Conservation (phyloP, 2,888 invertebrate species). For the Prenolepis imparis region DNA sequence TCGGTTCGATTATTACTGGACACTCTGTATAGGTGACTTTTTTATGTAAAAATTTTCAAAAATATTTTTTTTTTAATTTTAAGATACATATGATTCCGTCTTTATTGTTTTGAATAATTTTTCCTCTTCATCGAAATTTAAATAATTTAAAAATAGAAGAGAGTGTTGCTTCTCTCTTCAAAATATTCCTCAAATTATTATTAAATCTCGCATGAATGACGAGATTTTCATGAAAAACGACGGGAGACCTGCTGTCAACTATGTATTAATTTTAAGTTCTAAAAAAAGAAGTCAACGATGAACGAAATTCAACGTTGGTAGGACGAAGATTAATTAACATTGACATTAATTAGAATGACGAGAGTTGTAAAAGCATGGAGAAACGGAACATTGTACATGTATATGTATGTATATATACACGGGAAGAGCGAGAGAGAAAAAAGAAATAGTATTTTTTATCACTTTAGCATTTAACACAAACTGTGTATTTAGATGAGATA, state of each 20-base stretch:
- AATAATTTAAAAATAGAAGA: not conserved
- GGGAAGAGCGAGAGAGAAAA: slow-evolving; percentile 53
- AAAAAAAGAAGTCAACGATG: slow-evolving; percentile 37
- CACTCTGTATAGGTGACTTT: not conserved
- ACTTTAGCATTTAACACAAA: slow-evolving; percentile 69
- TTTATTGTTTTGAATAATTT: not conserved
- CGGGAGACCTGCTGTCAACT: not conserved
- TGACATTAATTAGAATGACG: slow-evolving; percentile 39
- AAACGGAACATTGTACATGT: slow-evolving; percentile 28
- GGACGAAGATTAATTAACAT: slow-evolving; percentile 36
- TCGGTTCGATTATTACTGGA: no score
- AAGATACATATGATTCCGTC: not conserved
- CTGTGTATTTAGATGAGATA: slow-evolving; percentile 69
- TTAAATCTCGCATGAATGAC: not conserved
- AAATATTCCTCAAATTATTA: not conserved
- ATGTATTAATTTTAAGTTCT: slow-evolving; percentile 30
- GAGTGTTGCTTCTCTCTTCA: not conserved
- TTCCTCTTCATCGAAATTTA: not conserved
- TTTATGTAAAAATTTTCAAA: not conserved
- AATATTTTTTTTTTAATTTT: not conserved
- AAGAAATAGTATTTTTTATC: slow-evolving; percentile 77
- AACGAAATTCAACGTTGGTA: slow-evolving; percentile 26
- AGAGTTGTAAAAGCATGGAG: slow-evolving; percentile 26
- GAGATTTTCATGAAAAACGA: slow-evolving; percentile 4
- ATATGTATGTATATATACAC: slow-evolving; percentile 66